Percentiles rank a stretch among this genome's conserved stretches.
Conservation (phyloP, 1,140 invertebrate species). For the Diachasmimorpha longicaudata region DNA sequence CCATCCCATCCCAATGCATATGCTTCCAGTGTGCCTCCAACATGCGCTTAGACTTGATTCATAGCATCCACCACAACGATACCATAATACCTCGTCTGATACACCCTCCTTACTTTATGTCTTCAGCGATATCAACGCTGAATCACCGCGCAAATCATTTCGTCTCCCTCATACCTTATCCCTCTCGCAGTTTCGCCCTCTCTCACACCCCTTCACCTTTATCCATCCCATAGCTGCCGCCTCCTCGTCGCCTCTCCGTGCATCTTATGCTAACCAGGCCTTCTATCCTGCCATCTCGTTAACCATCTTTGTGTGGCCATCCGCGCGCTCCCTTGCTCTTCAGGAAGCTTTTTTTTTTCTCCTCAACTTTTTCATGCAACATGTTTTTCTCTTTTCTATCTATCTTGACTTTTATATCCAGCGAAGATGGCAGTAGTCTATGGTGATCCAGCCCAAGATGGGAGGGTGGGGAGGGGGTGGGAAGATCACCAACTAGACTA, state of each 20-base stretch:
- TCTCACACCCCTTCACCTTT: constrained; percentile 34
- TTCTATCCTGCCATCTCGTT: constrained; percentile 7
- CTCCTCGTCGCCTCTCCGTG: background rate
- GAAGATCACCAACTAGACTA: background rate
- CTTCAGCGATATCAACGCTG: constrained; percentile 42
- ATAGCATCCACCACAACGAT: background rate
- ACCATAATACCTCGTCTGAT: background rate
- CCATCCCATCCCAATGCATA: too few relatives aligned
- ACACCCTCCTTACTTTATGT: constrained; percentile 46
- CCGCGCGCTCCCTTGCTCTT: background rate
- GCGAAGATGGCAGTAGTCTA: constrained; percentile 20
- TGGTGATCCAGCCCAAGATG: constrained; percentile 14
- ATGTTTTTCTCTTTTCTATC: background rate
- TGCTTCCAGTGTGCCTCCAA: too few relatives aligned
- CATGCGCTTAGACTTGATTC: background rate
- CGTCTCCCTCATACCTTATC: constrained; percentile 18
- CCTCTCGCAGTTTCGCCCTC: constrained; percentile 15
- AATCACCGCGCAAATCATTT: constrained; percentile 43
- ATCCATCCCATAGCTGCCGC: constrained; percentile 37
- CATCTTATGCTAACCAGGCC: constrained; percentile 17
- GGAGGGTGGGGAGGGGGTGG: too few relatives aligned
- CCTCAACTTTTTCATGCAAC: background rate
- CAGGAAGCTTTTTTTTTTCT: background rate
- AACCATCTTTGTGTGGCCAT: background rate
- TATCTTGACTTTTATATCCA: constrained; percentile 8